Evolutionary conservation across 2,888 invertebrate species (phyloP).

Genomic region (Eubasilissa splendida): DNA sequence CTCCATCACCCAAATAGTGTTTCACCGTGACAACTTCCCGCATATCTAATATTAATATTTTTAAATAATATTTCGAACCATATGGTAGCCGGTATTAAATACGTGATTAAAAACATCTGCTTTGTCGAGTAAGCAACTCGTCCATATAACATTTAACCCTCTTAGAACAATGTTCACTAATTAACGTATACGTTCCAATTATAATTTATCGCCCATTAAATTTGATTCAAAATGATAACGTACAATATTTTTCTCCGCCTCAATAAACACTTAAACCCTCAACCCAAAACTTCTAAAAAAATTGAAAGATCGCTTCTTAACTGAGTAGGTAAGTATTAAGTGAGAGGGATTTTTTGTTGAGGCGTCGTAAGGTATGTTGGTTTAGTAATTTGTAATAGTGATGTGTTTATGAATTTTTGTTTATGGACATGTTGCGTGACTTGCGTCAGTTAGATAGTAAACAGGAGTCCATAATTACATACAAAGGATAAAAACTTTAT

Average conservation of each 20-base stretch:
- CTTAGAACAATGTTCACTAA: conserved; percentile 29
- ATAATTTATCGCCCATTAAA: conserved; percentile 52
- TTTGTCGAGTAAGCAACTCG: conserved; percentile 18
- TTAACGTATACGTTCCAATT: conserved; percentile 51
- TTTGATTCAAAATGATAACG: conserved; percentile 18
- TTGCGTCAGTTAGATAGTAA: background rate
- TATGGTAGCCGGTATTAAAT: conserved; percentile 18
- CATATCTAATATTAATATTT: background rate
- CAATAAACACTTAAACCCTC: too few relatives aligned
- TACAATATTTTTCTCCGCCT: too few relatives aligned
- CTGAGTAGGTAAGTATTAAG: too few relatives aligned
- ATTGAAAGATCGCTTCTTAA: too few relatives aligned
- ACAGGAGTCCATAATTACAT: background rate
- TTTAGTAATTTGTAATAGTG: conserved; percentile 10
- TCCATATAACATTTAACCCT: conserved; percentile 5
- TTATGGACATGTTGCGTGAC: background rate
- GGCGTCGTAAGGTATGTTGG: too few relatives aligned
- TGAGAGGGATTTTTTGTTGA: too few relatives aligned
- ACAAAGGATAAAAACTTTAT: conserved; percentile 19
- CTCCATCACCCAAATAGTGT: background rate
- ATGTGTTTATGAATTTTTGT: conserved; percentile 11
- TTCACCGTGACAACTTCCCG: background rate
- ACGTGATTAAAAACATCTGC: conserved; percentile 36
- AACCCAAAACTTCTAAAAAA: too few relatives aligned
- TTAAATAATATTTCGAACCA: conserved; percentile 1